Base-by-base conservation (phyloP, 2,888 invertebrate genomes). In the Scaptomyza tumidula region DNA sequence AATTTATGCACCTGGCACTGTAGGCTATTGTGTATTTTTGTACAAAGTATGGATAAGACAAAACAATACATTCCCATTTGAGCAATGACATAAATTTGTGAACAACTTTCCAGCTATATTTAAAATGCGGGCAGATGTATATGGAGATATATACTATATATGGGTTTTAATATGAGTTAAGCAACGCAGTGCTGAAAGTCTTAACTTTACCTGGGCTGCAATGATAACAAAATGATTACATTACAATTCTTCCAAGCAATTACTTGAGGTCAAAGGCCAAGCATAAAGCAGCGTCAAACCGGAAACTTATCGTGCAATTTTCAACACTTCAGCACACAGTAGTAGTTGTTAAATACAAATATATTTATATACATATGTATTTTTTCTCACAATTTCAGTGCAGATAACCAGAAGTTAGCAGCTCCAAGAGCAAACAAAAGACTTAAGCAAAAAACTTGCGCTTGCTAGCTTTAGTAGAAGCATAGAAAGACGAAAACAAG, bases 381-480 rank as follows among this genome's bases (percentile, higher is more conserved):
- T 86, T 71, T 66, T 67, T 77, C 72, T 86, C 80, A 75, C 72
- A 82, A 78, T 85, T 81, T 53, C 71, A 73, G 59, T 71, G 54
- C 16, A 76, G 79, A 74, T 71, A 86, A 68, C 43, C 64, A 54
- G 44, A 46, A 44, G 54, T 43, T 45, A 49, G 54, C 29, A 11
- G 27, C 43, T 48, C 58, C 27, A 41, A 41, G 24, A 19, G 50
- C 31, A 66, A 80, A 86, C 83, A 71, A 83, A 85, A 79, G 89
- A 89, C 79, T 81, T 77, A 71, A 72, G 75, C 69, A 33, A 46
- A 56, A 65, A 75, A 75, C 77, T 78, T 71, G 72, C 48, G n/a
- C 10, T n/a, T 33, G 33, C n/a, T 16, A 16, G 24, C 33, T 35
- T 29, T 27, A 4, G 24, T 58, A 39, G 55, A 65, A 62, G 52